A percentile compares a stretch with the other conserved stretches of the same genome.
These are phyloP conservation scores for Caenorhabditis virilis DNA, from an alignment of 2,888 invertebrate species.

Conservation along the genomic window DNA sequence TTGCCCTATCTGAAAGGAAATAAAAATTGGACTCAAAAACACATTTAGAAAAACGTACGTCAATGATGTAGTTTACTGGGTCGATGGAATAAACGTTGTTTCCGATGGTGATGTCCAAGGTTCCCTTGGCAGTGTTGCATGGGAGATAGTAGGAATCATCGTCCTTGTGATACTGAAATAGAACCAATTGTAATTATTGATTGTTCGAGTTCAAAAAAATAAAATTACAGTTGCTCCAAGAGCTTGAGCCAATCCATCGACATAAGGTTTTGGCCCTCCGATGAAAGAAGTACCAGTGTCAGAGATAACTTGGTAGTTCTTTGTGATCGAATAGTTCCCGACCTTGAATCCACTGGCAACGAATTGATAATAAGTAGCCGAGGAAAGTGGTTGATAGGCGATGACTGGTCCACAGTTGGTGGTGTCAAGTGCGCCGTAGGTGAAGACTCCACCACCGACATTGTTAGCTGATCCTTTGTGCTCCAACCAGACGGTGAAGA, in stretches of 20 bases:
- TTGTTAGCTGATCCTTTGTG: slow-evolving; percentile 40
- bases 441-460: slow-evolving; percentile 53
- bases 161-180: slow-evolving; percentile 26
- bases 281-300: slow-evolving; percentile 49
- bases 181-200: neutral
- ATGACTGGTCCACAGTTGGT: slow-evolving; percentile 43
- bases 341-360: slow-evolving; percentile 15
- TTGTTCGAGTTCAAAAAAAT: neutral
- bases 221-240: slow-evolving; percentile 39
- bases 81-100: slow-evolving; percentile 23
- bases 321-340: slow-evolving; percentile 24
- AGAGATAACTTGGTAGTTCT: slow-evolving; percentile 41
- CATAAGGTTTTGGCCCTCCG: slow-evolving; percentile 32
- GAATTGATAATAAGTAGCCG: slow-evolving; percentile 52
- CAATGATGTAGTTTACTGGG: slow-evolving; percentile 34
- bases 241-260: slow-evolving; percentile 26
- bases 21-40: neutral
- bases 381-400: slow-evolving; percentile 43
- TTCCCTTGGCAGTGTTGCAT: slow-evolving; percentile 27
- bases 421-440: slow-evolving; percentile 51
- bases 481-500: slow-evolving; percentile 53
- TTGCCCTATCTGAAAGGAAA: neutral
- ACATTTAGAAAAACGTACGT: too few species aligned
- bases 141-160: slow-evolving; percentile 31
- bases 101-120: slow-evolving; percentile 32